Evolutionary conservation across 2,797 vertebrate genomes (phyloP), one percentile per base, ranked within the genome.

Genomic region (Scomberomorus guttatus): DNA sequence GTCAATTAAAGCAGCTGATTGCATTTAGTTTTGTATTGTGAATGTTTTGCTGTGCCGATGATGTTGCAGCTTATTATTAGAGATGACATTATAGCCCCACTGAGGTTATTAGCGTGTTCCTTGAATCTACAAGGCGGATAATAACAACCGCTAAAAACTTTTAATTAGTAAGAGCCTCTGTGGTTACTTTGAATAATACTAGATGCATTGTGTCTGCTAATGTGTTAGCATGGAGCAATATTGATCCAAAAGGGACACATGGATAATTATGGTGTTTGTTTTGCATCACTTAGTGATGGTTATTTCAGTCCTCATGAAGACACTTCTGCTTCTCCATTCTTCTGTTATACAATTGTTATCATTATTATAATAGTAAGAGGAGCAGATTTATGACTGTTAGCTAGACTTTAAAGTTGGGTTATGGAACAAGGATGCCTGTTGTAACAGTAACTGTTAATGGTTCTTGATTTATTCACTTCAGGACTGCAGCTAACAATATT

Each of bases 91-190:
- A 51, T 18, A 56, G 44, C 64, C 9, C 64, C 3, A 5, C 50
- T 56, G 48, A 82, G 72, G 42, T 61, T 65, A 44, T 75, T 66
- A 76, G 60, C 44, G 29, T 67, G 51, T 52, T 56, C 72, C 59
- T 62, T 24, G 25, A 59, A 32, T 68, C 51, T 42, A 32, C 52
- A 62, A 42, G 13, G 34, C 25, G 50, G 68, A 58, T 27, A 34
- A 79, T 39, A 60, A 58, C 22, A 66, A 70, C 29, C 0, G 3
- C 54, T 37, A 50, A 61, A 67, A 69, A 59, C 44, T 24, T 80
- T 75, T 60, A 72, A 89, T 84, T 79, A 72, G 29, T 24, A 7
- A 39, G 57, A 61, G 48, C 60, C 51, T 79, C 67, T 78, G 70
- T 65, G 62, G 54, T 69, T 75, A 55, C n/a, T 76, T 72, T 74